Conservation (phyloP, 2,797 vertebrate genomes). For the Scleropages formosus region DNA sequence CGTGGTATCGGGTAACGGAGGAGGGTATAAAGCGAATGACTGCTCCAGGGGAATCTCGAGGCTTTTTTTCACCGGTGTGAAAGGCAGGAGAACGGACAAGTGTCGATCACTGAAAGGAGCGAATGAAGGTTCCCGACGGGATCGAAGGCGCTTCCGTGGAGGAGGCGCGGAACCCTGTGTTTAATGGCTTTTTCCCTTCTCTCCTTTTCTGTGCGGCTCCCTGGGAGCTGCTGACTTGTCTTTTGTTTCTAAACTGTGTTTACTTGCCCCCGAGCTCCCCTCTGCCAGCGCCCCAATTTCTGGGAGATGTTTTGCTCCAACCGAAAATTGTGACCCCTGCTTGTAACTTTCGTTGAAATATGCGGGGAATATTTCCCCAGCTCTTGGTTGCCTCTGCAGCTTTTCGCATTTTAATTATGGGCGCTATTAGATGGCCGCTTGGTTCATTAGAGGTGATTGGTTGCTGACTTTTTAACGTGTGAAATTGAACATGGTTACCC, state of each 20-base stretch:
- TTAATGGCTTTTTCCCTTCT: conserved; percentile 51
- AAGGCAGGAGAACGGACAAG: not conserved
- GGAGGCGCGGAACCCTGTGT: conserved; percentile 49
- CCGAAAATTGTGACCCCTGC: not conserved
- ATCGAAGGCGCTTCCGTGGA: not conserved
- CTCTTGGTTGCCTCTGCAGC: no score
- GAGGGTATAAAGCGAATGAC: not conserved
- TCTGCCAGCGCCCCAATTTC: not conserved
- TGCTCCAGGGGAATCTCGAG: not conserved
- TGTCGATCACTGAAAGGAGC: conserved; percentile 38
- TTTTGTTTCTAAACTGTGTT: not conserved
- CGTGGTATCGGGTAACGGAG: conserved; percentile 26
- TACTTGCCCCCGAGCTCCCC: not conserved
- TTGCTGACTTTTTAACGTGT: no score
- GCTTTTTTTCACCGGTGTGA: conserved; percentile 22
- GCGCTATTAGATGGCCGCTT: no score
- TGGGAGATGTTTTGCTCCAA: not conserved
- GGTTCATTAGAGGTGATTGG: no score
- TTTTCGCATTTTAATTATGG: no score
- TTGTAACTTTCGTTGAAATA: not conserved
- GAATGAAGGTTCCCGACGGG: conserved; percentile 31
- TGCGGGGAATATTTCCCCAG: no score
- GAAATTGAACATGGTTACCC: no score
- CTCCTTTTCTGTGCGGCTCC: not conserved
- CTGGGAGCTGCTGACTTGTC: no score